Evolutionary conservation across 2,888 invertebrate species (phyloP).

Genomic region (Heterodera filipjevi): DNA sequence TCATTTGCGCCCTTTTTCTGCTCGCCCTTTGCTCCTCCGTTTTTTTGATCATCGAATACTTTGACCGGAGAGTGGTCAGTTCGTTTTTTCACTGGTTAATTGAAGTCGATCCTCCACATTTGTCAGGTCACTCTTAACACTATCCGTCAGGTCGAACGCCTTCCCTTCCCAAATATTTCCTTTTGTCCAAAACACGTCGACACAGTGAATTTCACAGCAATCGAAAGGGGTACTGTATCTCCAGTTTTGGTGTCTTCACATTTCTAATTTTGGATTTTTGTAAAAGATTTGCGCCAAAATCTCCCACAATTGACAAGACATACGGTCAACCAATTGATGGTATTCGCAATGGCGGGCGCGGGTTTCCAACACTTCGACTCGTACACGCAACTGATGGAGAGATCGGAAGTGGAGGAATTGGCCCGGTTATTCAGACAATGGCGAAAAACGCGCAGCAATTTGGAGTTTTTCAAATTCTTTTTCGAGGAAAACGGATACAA

Average conservation of each 20-base stretch:
- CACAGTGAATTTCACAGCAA: conserved; percentile 34
- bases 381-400: conserved; percentile 18
- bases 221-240: conserved; percentile 27
- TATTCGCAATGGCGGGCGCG: conserved; percentile 41
- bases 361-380: conserved; percentile 41
- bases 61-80: conserved; percentile 26
- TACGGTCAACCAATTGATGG: conserved; percentile 32
- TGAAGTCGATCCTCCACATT: background rate
- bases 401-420: conserved; percentile 24
- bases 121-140: conserved; percentile 30
- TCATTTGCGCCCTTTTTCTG: conserved; percentile 12
- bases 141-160: conserved; percentile 13
- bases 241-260: background rate
- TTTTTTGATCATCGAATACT: conserved; percentile 13
- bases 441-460: conserved; percentile 24
- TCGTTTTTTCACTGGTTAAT: background rate
- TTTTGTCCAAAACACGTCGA: conserved; percentile 40
- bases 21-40: conserved; percentile 14
- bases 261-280: background rate
- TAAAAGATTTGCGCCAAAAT: conserved; percentile 28
- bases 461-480: conserved; percentile 28
- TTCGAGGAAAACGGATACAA: conserved; percentile 37
- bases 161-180: conserved; percentile 37
- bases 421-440: conserved; percentile 29
- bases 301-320: conserved; percentile 28